These are phyloP conservation scores for Oasisia sp. DNA, from an alignment of 2,888 invertebrate genomes.

Conservation along the genomic window DNA sequence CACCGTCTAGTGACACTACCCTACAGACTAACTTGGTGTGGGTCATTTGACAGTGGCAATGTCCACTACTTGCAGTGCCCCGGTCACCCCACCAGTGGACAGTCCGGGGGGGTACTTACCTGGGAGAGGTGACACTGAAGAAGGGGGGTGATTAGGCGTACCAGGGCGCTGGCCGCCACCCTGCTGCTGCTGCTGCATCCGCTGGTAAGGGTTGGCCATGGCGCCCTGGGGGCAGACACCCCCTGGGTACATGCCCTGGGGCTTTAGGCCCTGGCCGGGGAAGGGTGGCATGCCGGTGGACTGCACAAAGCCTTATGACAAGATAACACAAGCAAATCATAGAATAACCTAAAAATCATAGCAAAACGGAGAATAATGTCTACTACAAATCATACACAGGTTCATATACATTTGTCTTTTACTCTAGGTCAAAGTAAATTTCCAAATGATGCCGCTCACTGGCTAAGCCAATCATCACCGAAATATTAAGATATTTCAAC, in stretches of 20 bases:
- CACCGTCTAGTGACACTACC: too few species aligned
- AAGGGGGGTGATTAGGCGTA: constrained; percentile 40
- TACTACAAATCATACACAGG: neutral
- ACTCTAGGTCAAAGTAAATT: neutral
- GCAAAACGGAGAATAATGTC: neutral
- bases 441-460: too few species aligned
- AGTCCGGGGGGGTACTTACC: constrained; percentile 18
- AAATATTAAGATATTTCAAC: too few species aligned
- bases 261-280: constrained; percentile 39
- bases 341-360: neutral
- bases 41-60: neutral
- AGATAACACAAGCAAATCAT: constrained; percentile 3
- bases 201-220: constrained; percentile 37
- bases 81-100: neutral
- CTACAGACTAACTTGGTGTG: neutral
- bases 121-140: constrained; percentile 24
- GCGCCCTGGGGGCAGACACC: constrained; percentile 36
- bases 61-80: neutral
- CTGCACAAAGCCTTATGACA: constrained; percentile 17
- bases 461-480: too few species aligned
- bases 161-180: constrained; percentile 30
- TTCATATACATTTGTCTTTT: neutral
- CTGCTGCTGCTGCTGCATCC: neutral
- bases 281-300: constrained; percentile 38
- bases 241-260: neutral